Evolutionary conservation across 2,888 invertebrate species (phyloP).

Genomic region (Eulithis prunata): DNA sequence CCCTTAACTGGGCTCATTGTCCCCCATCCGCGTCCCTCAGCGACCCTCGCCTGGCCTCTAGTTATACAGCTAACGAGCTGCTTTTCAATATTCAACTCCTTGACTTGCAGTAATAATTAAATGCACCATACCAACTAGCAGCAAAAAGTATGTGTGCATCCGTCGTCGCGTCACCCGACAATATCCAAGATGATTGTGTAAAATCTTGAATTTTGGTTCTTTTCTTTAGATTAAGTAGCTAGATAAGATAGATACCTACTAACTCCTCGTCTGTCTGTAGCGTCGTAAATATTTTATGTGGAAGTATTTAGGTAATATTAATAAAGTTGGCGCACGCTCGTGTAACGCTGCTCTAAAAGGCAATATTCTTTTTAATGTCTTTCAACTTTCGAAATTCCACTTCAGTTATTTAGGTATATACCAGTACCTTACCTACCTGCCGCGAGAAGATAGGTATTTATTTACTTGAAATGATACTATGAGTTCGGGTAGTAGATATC

Average conservation of each 20-base stretch:
- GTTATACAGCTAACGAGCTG: slow-evolving; percentile 23
- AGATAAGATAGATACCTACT: too few relatives aligned
- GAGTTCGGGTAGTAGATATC: background rate
- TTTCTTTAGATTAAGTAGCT: background rate
- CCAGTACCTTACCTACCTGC: background rate
- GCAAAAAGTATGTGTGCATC: slow-evolving; percentile 4
- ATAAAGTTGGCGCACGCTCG: slow-evolving; percentile 35
- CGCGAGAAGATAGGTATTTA: slow-evolving; percentile 1
- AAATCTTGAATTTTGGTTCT: background rate
- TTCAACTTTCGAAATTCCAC: slow-evolving; percentile 17
- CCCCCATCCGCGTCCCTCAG: slow-evolving; percentile 2
- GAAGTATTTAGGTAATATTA: slow-evolving; percentile 36
- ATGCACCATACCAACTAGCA: slow-evolving; percentile 3
- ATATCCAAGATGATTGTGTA: background rate
- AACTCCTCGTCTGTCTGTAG: slow-evolving; percentile 18
- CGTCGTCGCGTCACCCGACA: background rate
- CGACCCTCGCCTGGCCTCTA: slow-evolving; percentile 5
- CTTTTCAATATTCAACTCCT: slow-evolving; percentile 26
- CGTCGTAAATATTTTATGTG: slow-evolving; percentile 32
- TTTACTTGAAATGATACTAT: background rate
- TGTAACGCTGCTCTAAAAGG: slow-evolving; percentile 15
- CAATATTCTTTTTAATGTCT: slow-evolving; percentile 32
- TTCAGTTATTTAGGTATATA: background rate
- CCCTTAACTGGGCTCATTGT: slow-evolving; percentile 35
- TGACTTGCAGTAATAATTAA: slow-evolving; percentile 9